phyloP scores from a whole-genome alignment of 2,113 vertebrate genomes.

The Sciurus niger region DNA sequence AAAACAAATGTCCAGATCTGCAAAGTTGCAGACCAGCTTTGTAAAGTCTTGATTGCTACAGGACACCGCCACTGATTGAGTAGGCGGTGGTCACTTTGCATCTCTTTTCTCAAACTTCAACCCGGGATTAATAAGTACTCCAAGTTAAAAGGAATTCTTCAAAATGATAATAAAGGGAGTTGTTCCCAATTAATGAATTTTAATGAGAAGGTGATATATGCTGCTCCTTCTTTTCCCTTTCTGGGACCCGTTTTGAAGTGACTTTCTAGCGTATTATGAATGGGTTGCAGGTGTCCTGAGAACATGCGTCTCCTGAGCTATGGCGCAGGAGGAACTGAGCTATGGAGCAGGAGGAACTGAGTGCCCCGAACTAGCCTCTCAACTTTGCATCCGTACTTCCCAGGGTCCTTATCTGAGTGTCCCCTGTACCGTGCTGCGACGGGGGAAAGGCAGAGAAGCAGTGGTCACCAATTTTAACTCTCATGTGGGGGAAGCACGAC shows the following conservation, averaged over 20 bases:
- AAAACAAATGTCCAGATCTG: background rate
- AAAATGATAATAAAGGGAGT: background rate
- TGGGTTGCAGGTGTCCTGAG: background rate
- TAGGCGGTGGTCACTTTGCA: background rate
- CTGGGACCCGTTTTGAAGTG: background rate
- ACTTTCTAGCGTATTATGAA: background rate
- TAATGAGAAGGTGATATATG: background rate
- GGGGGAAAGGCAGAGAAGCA: background rate
- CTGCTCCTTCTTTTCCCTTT: background rate
- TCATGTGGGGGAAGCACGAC: background rate
- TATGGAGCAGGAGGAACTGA: fast-evolving
- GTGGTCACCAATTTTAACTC: background rate
- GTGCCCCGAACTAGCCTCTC: background rate
- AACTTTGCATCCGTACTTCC: background rate
- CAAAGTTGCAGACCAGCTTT: background rate
- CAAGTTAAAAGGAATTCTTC: background rate
- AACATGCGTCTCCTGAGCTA: background rate
- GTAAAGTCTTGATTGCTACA: too few relatives aligned
- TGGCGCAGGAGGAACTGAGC: background rate
- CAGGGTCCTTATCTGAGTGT: background rate
- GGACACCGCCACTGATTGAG: background rate
- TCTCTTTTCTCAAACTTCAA: background rate
- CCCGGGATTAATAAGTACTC: background rate
- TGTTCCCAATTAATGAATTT: background rate
- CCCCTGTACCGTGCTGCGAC: background rate